Conservation (phyloP, 2,113 vertebrate genomes). For the Psammodynastes pulverulentus region DNA sequence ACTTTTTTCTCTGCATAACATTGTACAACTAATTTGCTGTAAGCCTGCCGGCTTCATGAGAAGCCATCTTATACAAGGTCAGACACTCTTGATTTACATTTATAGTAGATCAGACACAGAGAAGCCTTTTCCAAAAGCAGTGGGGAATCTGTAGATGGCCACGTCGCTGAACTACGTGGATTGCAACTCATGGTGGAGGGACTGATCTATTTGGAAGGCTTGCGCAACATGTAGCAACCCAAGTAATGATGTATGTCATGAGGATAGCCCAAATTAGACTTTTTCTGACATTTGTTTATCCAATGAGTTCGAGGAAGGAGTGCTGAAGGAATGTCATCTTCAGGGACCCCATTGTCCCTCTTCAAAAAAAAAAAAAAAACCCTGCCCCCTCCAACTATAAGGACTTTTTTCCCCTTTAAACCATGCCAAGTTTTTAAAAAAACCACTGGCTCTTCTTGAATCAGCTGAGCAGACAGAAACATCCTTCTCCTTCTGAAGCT, state of each 20-base stretch:
- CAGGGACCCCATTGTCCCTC: neutral
- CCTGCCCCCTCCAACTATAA: neutral
- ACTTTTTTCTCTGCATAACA: neutral
- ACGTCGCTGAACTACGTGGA: neutral
- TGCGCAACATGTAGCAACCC: neutral
- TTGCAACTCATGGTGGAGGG: neutral
- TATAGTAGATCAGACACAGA: neutral
- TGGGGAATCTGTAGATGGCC: neutral
- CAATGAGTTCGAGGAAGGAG: neutral
- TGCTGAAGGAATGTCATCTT: neutral
- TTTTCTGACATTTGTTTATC: neutral
- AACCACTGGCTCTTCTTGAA: neutral
- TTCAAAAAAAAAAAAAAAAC: neutral
- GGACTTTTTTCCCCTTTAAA: neutral
- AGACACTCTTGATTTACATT: neutral
- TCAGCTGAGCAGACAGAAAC: neutral
- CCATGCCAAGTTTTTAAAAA: neutral
- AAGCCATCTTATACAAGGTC: neutral
- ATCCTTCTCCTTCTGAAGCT: neutral
- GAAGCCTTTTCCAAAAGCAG: neutral
- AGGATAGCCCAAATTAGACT: neutral
- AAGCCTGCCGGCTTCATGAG: neutral
- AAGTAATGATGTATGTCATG: neutral
- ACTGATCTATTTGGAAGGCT: neutral
- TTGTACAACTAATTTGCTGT: neutral